Base-by-base conservation (phyloP, 2,797 vertebrate genomes). In the Adelosebastes latens region DNA sequence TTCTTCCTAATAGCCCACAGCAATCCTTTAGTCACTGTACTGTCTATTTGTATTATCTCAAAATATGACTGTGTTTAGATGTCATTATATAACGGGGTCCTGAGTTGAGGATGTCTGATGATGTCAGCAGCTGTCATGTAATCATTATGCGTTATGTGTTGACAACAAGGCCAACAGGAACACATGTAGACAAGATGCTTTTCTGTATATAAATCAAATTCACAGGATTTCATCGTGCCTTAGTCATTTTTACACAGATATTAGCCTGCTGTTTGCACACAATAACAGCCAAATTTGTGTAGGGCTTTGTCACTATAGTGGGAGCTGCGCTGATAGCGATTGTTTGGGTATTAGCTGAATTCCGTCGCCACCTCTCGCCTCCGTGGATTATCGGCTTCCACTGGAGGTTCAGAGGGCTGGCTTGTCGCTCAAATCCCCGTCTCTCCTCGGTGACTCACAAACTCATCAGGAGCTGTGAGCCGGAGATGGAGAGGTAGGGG, bases 271-370 rank as follows among this genome's bases (percentile, higher is more conserved):
- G 66, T 88, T 83, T 74, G 68, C 31, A 52, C 42, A 80, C 77
- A 86, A 74, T 75, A 80, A 72, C 77, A 70, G 70, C 11, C 52
- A 84, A 34, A 87, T 90, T 80, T 85, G 68, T 88, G 77, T 80
- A n/a, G 36, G 46, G 75, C 88, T 87, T 84, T 91, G 89, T 91
- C 74, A 77, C 81, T 61, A 72, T 62, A 79, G 78, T n/a, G 72
- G 68, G 72, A 85, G 86, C 61, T 8, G 62, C 65, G 12, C 74
- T 58, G 80, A 85, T 82, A 79, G 77, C 82, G 75, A 72, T 90
- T 92, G 88, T 92, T 84, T 85, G 88, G 84, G 85, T 86, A 87
- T 94, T 93, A 91, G 76, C 82, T 56, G 82, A 75, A 87, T 89
- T 84, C 72, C 63, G 6, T 75, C 8, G 46, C 77, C 84, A 86